Evolutionary conservation across 2,113 vertebrate species (phyloP).

Genomic region (Nothoprocta pentlandii): DNA sequence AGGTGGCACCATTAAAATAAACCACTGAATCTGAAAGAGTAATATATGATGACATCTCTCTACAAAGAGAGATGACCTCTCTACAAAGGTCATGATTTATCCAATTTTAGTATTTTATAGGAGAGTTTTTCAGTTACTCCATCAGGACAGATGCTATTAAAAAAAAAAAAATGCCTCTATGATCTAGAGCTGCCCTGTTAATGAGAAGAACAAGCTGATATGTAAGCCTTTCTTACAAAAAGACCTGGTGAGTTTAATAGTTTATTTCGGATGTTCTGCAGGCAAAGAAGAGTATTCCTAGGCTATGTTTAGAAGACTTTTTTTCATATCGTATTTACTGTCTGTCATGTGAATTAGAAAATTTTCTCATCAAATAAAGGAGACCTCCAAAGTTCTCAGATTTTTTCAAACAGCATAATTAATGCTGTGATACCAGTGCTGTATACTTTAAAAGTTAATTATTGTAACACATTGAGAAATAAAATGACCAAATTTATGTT

Average conservation of each 20-base stretch:
- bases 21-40: neutral
- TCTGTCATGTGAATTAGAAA: neutral
- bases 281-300: neutral
- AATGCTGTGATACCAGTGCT: neutral
- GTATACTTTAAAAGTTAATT: neutral
- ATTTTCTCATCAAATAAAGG: neutral
- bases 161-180: neutral
- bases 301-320: neutral
- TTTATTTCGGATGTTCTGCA: neutral
- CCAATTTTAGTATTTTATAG: neutral
- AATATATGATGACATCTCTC: neutral
- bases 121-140: neutral
- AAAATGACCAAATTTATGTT: neutral
- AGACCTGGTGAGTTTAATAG: neutral
- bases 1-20: neutral
- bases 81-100: neutral
- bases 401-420: neutral
- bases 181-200: neutral
- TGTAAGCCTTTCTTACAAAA: neutral
- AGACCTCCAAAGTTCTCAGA: neutral
- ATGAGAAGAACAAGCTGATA: neutral
- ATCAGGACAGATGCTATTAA: neutral
- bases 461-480: neutral
- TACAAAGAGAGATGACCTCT: neutral
- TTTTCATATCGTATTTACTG: neutral